These are phyloP conservation scores for Zaprionus tsacasi DNA, from an alignment of 1,140 invertebrate genomes.

Conservation along the genomic window DNA sequence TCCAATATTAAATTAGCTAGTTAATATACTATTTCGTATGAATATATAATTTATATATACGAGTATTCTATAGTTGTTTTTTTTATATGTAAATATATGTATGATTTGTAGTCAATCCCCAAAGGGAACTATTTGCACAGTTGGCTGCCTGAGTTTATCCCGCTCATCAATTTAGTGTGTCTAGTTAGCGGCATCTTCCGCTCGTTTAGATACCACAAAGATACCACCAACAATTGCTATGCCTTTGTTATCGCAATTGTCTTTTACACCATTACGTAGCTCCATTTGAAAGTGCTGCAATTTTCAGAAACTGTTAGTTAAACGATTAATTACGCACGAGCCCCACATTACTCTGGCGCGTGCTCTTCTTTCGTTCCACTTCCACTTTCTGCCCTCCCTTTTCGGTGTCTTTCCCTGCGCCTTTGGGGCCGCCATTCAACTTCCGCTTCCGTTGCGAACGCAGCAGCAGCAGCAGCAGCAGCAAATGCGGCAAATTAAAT, in stretches of 20 bases:
- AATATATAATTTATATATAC: too few species aligned
- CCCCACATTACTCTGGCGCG: constrained; percentile 50
- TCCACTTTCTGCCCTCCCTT: neutral
- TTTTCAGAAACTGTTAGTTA: constrained; percentile 70
- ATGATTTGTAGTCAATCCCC: neutral
- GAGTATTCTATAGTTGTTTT: too few species aligned
- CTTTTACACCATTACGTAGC: constrained; percentile 38
- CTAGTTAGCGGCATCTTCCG: constrained; percentile 4
- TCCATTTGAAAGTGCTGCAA: constrained; percentile 38
- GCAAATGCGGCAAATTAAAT: constrained; percentile 71
- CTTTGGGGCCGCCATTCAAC: constrained; percentile 30
- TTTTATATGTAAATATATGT: neutral
- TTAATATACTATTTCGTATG: too few species aligned
- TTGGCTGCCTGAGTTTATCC: constrained; percentile 1
- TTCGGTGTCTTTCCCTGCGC: too few species aligned
- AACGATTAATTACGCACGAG: constrained; percentile 74
- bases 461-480: constrained; percentile 30
- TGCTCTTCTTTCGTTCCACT: constrained; percentile 1
- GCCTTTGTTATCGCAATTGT: constrained; percentile 50
- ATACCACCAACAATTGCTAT: constrained; percentile 12
- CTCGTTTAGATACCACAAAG: constrained; percentile 6
- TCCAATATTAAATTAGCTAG: too few species aligned
- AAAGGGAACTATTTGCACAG: neutral
- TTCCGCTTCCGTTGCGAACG: constrained; percentile 39
- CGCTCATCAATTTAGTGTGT: constrained; percentile 27